Conservation (phyloP, 2,797 vertebrate genomes). For the Gouania willdenowi region DNA sequence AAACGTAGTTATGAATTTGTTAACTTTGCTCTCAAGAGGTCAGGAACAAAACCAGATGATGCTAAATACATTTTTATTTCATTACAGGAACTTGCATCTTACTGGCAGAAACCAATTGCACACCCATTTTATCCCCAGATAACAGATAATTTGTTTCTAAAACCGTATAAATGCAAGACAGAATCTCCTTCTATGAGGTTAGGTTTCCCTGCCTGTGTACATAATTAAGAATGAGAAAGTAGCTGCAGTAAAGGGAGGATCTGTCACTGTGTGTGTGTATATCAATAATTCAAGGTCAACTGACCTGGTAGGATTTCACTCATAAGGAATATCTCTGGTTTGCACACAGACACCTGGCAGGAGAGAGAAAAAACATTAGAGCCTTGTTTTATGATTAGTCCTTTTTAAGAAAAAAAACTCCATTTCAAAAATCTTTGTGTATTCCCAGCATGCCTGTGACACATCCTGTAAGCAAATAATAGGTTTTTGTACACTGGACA, state of each 20-base stretch:
- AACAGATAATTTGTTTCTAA: slow-evolving; percentile 39
- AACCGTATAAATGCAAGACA: slow-evolving; percentile 15
- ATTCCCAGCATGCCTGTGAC: slow-evolving; percentile 20
- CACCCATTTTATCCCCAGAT: slow-evolving; percentile 38
- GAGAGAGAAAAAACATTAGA: slow-evolving; percentile 40
- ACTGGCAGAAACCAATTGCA: slow-evolving; percentile 66
- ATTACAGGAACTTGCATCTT: slow-evolving; percentile 73
- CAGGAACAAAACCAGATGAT: slow-evolving; percentile 61
- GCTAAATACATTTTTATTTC: slow-evolving; percentile 70
- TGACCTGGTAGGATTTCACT: slow-evolving; percentile 19
- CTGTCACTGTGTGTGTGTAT: slow-evolving; percentile 11
- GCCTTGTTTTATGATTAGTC: slow-evolving; percentile 17
- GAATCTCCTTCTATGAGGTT: slow-evolving; percentile 16
- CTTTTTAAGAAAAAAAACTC: slow-evolving; percentile 21
- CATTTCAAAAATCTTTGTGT: slow-evolving; percentile 22
- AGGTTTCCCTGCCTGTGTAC: slow-evolving; percentile 21
- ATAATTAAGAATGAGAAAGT: slow-evolving; percentile 29
- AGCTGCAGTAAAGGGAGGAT: slow-evolving; percentile 7
- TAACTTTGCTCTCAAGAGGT: slow-evolving; percentile 50
- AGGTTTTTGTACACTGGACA: neutral
- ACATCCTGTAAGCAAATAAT: slow-evolving; percentile 1
- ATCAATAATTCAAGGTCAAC: slow-evolving; percentile 24
- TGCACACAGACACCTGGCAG: slow-evolving; percentile 25
- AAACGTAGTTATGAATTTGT: no score
- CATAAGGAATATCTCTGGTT: slow-evolving; percentile 23